phyloP scores from a whole-genome alignment of 53 echinoderm and acorn worm genomes.

The Zoroaster sp. region DNA sequence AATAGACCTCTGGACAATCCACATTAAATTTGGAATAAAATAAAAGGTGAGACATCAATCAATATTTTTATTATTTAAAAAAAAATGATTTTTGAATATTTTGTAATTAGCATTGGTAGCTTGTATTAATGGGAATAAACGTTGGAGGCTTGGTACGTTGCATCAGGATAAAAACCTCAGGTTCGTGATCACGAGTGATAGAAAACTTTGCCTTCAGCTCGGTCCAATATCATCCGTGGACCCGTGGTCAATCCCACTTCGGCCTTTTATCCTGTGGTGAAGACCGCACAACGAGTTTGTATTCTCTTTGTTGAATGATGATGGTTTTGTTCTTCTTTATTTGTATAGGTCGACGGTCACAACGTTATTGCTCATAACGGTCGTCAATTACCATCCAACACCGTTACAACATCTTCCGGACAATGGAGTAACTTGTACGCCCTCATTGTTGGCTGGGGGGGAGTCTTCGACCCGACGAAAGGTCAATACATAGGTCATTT shows the following conservation, averaged over 20 bases:
- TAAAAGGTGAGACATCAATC: too few relatives aligned
- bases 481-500: constrained; percentile 18
- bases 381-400: constrained; percentile 37
- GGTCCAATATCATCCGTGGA: background rate
- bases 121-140: too few relatives aligned
- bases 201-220: background rate
- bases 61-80: too few relatives aligned
- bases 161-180: too few relatives aligned
- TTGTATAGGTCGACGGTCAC: constrained; percentile 19
- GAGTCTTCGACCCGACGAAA: background rate
- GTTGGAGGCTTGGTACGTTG: too few relatives aligned
- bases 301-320: background rate
- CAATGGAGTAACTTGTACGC: constrained; percentile 40
- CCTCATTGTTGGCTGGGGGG: constrained; percentile 55
- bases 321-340: background rate
- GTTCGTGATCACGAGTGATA: background rate
- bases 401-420: constrained; percentile 9
- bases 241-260: background rate
- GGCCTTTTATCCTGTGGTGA: background rate
- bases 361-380: constrained; percentile 34
- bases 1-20: too few relatives aligned
- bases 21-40: too few relatives aligned
- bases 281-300: background rate
- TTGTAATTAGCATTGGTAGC: too few relatives aligned
- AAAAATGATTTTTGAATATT: too few relatives aligned